Evolutionary conservation across 2,113 vertebrate species (phyloP).

Genomic region (Scytalopus superciliaris): DNA sequence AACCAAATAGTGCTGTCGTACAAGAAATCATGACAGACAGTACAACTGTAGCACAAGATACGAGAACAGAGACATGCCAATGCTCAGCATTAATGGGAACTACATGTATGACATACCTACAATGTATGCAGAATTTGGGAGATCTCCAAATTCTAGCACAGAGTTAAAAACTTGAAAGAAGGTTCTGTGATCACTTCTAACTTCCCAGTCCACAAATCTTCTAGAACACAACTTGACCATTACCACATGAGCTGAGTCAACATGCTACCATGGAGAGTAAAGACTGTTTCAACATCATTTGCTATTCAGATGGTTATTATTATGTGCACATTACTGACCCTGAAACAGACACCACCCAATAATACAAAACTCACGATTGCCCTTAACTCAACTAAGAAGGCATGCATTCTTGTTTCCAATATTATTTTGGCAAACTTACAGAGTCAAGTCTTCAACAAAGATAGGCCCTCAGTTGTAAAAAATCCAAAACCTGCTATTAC

Average conservation of each 20-base stretch:
- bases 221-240: background rate
- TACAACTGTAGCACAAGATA: background rate
- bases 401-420: background rate
- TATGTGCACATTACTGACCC: background rate
- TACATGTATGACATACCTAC: background rate
- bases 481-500: background rate
- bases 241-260: background rate
- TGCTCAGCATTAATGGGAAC: rapidly evolving
- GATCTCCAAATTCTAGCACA: background rate
- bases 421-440: background rate
- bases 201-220: background rate
- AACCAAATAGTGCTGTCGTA: background rate
- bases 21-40: background rate
- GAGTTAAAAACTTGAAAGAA: background rate
- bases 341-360: background rate
- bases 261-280: background rate
- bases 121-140: background rate
- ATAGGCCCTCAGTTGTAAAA: background rate
- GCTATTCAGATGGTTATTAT: background rate
- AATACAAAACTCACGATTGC: background rate
- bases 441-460: background rate
- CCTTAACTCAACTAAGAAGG: background rate
- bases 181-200: slow-evolving; percentile 2
- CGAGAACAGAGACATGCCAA: background rate
- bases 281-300: background rate